Percentiles rank a stretch among this genome's conserved stretches.
Evolutionary conservation across 2,797 vertebrate species (phyloP).

Genomic region (Acrocephalus scirpaceus): DNA sequence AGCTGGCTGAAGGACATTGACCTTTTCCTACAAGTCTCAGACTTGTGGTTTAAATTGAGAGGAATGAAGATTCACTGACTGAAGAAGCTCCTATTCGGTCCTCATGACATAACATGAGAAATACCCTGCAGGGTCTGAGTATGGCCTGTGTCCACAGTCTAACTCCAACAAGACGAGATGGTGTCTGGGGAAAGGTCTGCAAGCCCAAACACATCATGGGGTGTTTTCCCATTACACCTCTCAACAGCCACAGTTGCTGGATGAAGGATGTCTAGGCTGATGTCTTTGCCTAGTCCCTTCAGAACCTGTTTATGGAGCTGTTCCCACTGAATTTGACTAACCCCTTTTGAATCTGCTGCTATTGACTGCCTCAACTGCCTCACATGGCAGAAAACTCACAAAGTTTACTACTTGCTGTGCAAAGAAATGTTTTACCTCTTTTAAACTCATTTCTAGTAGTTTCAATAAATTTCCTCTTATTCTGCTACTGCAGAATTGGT

Average conservation of each 20-base stretch:
- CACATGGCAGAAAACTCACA: background rate
- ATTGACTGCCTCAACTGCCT: background rate
- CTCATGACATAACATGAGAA: background rate
- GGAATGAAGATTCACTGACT: background rate
- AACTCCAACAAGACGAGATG: fast-evolving
- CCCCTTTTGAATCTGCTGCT: fast-evolving
- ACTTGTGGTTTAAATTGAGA: background rate
- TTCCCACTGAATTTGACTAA: background rate
- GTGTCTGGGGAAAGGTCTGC: background rate
- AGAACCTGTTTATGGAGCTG: background rate
- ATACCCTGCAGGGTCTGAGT: background rate
- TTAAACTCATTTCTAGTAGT: background rate
- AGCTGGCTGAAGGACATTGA: background rate
- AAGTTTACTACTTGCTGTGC: background rate
- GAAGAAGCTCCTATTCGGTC: background rate
- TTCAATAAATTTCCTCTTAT: background rate
- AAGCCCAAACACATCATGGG: background rate
- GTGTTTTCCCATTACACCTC: background rate
- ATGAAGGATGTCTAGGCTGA: background rate
- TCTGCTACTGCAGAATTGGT: background rate
- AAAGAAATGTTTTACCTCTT: background rate
- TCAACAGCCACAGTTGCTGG: background rate
- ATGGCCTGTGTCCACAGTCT: background rate
- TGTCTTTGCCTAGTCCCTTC: background rate
- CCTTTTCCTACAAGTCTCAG: background rate